A percentile compares a stretch with the other conserved stretches of the same genome.
Evolutionary conservation across 2,888 invertebrate genomes (phyloP).

Genomic region (Cyclophora albipunctata): DNA sequence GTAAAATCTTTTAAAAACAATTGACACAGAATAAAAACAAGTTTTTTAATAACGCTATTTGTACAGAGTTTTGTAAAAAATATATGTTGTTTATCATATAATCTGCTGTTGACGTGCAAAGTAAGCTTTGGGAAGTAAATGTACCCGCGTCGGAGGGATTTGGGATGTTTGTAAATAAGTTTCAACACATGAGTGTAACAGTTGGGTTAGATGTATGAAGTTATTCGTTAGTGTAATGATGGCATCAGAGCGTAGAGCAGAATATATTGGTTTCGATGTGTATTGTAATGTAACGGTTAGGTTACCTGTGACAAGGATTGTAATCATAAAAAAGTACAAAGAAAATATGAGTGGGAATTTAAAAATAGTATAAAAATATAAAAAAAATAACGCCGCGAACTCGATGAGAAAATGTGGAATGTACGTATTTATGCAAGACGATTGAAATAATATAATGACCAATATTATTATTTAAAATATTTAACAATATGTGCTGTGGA

Average conservation of each 20-base stretch:
- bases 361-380: constrained; percentile 33
- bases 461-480: constrained; percentile 37
- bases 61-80: neutral
- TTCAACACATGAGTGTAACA: constrained; percentile 32
- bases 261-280: constrained; percentile 44
- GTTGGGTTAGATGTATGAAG: constrained; percentile 46
- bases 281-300: constrained; percentile 52
- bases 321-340: constrained; percentile 65
- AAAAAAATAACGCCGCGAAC: constrained; percentile 32
- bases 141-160: constrained; percentile 19
- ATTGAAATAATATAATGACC: constrained; percentile 39
- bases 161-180: constrained; percentile 47
- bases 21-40: no score
- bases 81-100: neutral
- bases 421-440: constrained; percentile 46
- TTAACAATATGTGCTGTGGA: constrained; percentile 44
- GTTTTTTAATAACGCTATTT: neutral
- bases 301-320: constrained; percentile 51
- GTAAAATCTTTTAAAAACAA: no score
- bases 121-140: no score
- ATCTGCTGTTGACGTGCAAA: no score
- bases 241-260: constrained; percentile 59
- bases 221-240: constrained; percentile 52
- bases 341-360: constrained; percentile 46
- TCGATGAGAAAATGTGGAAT: constrained; percentile 46